A percentile compares a stretch with the other conserved stretches of the same genome.
These are phyloP conservation scores for Perca fluviatilis DNA, from an alignment of 2,113 vertebrate species.

Conservation along the genomic window DNA sequence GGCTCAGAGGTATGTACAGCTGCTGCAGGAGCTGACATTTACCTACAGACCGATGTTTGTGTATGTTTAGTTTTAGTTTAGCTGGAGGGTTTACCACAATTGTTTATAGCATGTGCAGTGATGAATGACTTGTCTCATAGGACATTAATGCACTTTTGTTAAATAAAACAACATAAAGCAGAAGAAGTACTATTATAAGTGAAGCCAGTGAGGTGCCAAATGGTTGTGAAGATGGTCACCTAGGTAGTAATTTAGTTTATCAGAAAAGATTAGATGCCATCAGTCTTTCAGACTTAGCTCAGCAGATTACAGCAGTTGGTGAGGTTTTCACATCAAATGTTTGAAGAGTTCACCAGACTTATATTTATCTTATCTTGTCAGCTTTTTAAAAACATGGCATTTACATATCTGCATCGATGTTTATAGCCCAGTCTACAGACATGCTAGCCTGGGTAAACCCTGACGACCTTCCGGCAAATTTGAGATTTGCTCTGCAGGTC, in stretches of 20 bases:
- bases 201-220: neutral
- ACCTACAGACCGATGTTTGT: slow-evolving; percentile 6
- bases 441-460: no score
- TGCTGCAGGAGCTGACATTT: slow-evolving; percentile 4
- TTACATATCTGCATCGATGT: neutral
- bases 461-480: no score
- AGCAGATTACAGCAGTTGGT: neutral
- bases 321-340: slow-evolving; percentile 2
- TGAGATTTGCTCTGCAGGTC: no score
- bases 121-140: neutral
- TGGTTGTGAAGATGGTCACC: neutral
- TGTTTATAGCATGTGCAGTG: neutral
- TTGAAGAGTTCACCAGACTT: neutral
- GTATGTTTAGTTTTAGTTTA: neutral
- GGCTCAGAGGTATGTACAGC: slow-evolving; percentile 93
- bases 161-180: neutral
- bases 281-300: neutral
- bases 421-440: neutral
- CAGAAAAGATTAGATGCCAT: neutral
- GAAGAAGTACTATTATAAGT: neutral
- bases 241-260: neutral
- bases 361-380: neutral
- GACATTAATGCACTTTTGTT: neutral
- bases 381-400: neutral
- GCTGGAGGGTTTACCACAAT: slow-evolving; percentile 4